phyloP scores from a whole-genome alignment of 2,888 invertebrate genomes.

The Dynastes hyllus region DNA sequence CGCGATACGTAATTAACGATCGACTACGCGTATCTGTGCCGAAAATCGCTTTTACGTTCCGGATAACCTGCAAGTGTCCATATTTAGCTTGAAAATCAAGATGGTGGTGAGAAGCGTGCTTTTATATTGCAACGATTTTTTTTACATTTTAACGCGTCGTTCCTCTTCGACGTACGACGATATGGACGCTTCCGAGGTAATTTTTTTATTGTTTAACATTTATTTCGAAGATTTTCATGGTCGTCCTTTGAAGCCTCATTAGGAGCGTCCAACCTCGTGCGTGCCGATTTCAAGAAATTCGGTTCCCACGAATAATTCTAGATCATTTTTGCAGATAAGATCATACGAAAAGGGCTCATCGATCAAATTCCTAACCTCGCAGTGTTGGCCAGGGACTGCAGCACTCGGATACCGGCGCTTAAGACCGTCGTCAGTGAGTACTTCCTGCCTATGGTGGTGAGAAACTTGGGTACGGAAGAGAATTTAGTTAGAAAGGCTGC shows the following conservation, averaged over 20 bases:
- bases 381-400: slow-evolving; percentile 74
- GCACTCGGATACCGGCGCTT: slow-evolving; percentile 70
- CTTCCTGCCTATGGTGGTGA: slow-evolving; percentile 77
- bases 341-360: slow-evolving; percentile 77
- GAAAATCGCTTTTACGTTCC: slow-evolving; percentile 65
- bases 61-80: slow-evolving; percentile 70
- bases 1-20: slow-evolving; percentile 48
- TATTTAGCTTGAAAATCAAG: slow-evolving; percentile 68
- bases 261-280: slow-evolving; percentile 44
- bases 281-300: slow-evolving; percentile 32
- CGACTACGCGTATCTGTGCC: slow-evolving; percentile 42
- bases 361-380: slow-evolving; percentile 81
- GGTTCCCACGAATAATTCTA: slow-evolving; percentile 1
- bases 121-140: slow-evolving; percentile 54
- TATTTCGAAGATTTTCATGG: slow-evolving; percentile 16
- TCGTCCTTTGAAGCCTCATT: background rate
- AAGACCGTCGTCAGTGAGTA: slow-evolving; percentile 74
- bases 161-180: slow-evolving; percentile 2
- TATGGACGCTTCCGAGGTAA: slow-evolving; percentile 33
- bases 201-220: background rate
- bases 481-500: slow-evolving; percentile 78
- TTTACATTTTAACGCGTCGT: slow-evolving; percentile 42
- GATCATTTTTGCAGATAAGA: slow-evolving; percentile 73
- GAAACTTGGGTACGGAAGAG: slow-evolving; percentile 76
- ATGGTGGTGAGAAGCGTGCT: slow-evolving; percentile 70